phyloP scores from a whole-genome alignment of 2,888 invertebrate species.

The Embidobia sp. region DNA sequence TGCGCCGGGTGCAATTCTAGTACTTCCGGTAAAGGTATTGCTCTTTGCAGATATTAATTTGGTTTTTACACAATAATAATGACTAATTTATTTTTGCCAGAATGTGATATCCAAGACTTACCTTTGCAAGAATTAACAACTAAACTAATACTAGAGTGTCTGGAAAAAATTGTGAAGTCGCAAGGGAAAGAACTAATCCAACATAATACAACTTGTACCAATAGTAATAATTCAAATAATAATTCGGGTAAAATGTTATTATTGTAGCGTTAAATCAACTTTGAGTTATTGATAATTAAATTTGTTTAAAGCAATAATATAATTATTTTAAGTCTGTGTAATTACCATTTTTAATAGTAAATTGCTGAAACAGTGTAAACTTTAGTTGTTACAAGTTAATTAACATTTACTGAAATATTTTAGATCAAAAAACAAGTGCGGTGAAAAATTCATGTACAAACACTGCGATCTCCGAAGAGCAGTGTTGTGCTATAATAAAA shows the following conservation, averaged over 20 bases:
- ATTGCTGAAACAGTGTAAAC: too few species aligned
- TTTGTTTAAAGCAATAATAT: too few species aligned
- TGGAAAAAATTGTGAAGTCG: slow-evolving; percentile 45
- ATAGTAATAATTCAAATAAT: slow-evolving; percentile 17
- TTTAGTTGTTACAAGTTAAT: too few species aligned
- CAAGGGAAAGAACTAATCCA: slow-evolving; percentile 47
- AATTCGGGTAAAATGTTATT: too few species aligned
- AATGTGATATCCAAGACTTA: slow-evolving; percentile 27
- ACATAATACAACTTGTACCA: not conserved
- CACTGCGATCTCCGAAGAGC: slow-evolving; percentile 35
- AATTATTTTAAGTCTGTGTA: too few species aligned
- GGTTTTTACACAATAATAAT: too few species aligned
- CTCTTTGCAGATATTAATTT: too few species aligned
- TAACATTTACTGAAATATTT: too few species aligned
- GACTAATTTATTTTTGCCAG: not conserved
- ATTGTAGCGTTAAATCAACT: too few species aligned
- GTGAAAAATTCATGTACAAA: slow-evolving; percentile 34
- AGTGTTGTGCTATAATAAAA: slow-evolving; percentile 30
- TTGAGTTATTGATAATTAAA: too few species aligned
- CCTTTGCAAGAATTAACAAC: slow-evolving; percentile 39
- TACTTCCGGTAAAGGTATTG: slow-evolving; percentile 27
- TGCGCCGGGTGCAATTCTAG: slow-evolving; percentile 10
- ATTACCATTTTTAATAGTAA: too few species aligned
- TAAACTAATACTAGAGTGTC: slow-evolving; percentile 46
- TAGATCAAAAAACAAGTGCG: slow-evolving; percentile 9